Percentiles rank a stretch among this genome's conserved stretches.
Evolutionary conservation across 2,113 vertebrate genomes (phyloP).

Genomic region (Haemorhous mexicanus): DNA sequence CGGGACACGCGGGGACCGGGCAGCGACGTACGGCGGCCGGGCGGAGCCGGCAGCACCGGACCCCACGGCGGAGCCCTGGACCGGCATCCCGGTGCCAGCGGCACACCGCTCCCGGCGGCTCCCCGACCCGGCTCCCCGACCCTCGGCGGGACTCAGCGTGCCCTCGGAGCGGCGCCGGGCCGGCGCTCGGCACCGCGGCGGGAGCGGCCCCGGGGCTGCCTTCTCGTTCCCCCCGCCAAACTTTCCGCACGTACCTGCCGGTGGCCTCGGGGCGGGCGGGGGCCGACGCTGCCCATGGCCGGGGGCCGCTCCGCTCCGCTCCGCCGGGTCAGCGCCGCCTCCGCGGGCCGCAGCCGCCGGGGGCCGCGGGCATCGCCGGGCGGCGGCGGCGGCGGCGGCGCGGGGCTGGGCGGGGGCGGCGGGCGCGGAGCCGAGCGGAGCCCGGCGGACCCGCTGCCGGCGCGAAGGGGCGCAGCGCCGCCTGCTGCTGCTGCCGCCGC

Average conservation of each 20-base stretch:
- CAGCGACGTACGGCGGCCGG: not conserved
- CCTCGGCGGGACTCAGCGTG: not conserved
- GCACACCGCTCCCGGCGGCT: not conserved
- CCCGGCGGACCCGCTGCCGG: too few species aligned
- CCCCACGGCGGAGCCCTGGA: not conserved
- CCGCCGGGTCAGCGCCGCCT: not conserved
- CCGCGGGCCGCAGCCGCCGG: not conserved
- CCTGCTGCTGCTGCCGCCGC: too few species aligned
- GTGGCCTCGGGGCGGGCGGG: not conserved
- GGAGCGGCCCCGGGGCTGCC: not conserved
- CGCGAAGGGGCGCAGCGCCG: too few species aligned
- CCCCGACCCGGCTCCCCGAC: too few species aligned
- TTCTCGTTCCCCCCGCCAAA: not conserved
- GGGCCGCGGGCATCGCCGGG: too few species aligned
- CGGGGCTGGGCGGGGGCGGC: too few species aligned
- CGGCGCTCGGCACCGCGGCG: not conserved
- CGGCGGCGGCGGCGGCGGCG: too few species aligned
- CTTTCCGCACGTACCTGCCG: conserved; percentile 12
- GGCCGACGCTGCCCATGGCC: not conserved
- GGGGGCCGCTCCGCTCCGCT: not conserved
- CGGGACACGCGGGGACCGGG: not conserved
- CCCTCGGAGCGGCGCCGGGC: not conserved
- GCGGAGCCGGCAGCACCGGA: not conserved
- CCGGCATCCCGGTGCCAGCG: not conserved
- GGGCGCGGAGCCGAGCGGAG: too few species aligned